phyloP scores from a whole-genome alignment of 2,797 vertebrate species.

The Knipowitschia caucasica region DNA sequence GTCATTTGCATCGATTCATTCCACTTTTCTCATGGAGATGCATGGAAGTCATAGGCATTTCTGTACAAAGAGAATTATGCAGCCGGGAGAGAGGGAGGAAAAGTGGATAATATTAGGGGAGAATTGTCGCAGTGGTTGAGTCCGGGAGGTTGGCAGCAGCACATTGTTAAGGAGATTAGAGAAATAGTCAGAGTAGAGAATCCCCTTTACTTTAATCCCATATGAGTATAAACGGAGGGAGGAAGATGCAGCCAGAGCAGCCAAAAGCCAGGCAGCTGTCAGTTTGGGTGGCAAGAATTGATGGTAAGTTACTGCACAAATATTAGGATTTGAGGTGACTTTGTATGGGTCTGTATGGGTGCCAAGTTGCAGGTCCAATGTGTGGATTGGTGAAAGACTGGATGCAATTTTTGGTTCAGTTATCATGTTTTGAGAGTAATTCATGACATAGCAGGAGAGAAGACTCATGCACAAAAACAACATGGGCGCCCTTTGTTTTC shows the following conservation, averaged over 20 bases:
- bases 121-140: conserved; percentile 13
- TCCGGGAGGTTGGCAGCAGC: conserved; percentile 44
- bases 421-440: too few relatives aligned
- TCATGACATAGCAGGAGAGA: too few relatives aligned
- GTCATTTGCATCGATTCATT: conserved; percentile 3
- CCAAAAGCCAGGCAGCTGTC: conserved; percentile 41
- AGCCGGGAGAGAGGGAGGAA: neutral
- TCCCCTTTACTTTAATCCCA: conserved; percentile 69
- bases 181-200: conserved; percentile 61
- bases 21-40: conserved; percentile 8
- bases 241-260: conserved; percentile 39
- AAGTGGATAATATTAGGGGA: conserved; percentile 1
- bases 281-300: conserved; percentile 16
- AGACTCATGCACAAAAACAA: too few relatives aligned
- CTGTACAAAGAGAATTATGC: conserved; percentile 12
- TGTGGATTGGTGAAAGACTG: too few relatives aligned
- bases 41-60: neutral
- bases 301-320: neutral
- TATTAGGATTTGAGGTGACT: too few relatives aligned
- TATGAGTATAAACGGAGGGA: conserved; percentile 54
- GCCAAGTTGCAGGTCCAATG: too few relatives aligned
- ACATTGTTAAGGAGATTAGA: conserved; percentile 69
- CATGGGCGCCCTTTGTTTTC: too few relatives aligned
- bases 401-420: too few relatives aligned
- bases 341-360: neutral